Base-by-base conservation (phyloP, 2,888 invertebrate species). In the Eutolmus rufibarbis region DNA sequence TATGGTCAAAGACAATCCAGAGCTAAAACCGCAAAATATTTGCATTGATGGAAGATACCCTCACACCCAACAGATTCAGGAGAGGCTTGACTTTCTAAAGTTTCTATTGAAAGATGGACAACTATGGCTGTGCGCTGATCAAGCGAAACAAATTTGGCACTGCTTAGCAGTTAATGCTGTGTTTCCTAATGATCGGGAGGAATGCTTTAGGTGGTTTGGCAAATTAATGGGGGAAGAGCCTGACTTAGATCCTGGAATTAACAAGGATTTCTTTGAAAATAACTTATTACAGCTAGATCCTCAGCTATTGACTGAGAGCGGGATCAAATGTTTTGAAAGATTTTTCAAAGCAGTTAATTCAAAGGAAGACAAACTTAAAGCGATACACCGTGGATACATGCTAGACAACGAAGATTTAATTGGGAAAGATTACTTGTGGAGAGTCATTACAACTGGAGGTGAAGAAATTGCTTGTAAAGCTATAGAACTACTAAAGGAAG, bases 151-250 rank as follows among this genome's bases (percentile, higher is more conserved):
- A 93, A 98, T 99, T 90, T 99, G 99, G 99, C 96, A 97, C 90
- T 98, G 98, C 92, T 94, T 99, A 88, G 98, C 98, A 2, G 98
- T 98, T 92, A 96, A 96, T 91, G 98, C 98, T 14, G 97, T 98
- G 14, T 98, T 98, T 92, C 94, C 96, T 16, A 96, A 96, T 1
- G 99, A 99, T 92, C 95, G 98, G 57, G 99, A 99, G 92, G 97
- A 98, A 46, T 98, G 99, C 93, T 99, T 99, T 93, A 97, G 97
- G 90, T 99, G 99, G 99, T 99, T 98, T 93, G 97, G 98, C 57
- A 98, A 98, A 93, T 93, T 98, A 56, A 98, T 98, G 98, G 97
- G 97, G 23, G 98, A 98, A 90, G 98, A 99, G 91, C 98, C 98
- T 0, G 99, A 99, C 92, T 93, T 99, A 86, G 99, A 99, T 93